phyloP scores from a whole-genome alignment of 2,888 invertebrate genomes.

The Drosophila phalerata region DNA sequence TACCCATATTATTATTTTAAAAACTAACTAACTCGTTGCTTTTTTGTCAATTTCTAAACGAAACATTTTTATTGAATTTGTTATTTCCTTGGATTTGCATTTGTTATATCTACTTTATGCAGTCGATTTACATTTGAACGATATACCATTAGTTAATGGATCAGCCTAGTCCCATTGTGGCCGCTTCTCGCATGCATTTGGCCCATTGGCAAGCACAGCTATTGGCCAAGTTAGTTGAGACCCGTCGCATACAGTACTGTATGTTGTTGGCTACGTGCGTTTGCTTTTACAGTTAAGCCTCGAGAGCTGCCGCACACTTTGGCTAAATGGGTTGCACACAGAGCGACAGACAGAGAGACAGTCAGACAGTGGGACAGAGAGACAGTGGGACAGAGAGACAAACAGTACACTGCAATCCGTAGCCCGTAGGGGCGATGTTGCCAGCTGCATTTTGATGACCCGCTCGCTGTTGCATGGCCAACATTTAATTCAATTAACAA shows the following conservation, averaged over 20 bases:
- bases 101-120: not conserved
- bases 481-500: conserved; percentile 80
- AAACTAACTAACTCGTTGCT: not conserved
- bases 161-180: conserved; percentile 42
- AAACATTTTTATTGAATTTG: not conserved
- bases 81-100: not conserved
- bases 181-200: conserved; percentile 38
- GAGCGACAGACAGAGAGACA: conserved; percentile 27
- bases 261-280: conserved; percentile 69
- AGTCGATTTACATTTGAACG: not conserved
- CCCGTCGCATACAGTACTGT: conserved; percentile 22
- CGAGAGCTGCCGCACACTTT: conserved; percentile 57
- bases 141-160: not conserved
- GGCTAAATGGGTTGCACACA: conserved; percentile 70
- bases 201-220: conserved; percentile 38
- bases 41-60: not conserved
- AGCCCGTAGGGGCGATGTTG: conserved; percentile 44
- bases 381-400: conserved; percentile 19
- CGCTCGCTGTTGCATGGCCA: conserved; percentile 61
- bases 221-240: conserved; percentile 22
- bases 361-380: not conserved
- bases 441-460: conserved; percentile 76
- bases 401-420: conserved; percentile 26
- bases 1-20: too few species aligned
- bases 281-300: conserved; percentile 72